Conservation (phyloP, 2,888 invertebrate genomes). For the Taenaris catops region DNA sequence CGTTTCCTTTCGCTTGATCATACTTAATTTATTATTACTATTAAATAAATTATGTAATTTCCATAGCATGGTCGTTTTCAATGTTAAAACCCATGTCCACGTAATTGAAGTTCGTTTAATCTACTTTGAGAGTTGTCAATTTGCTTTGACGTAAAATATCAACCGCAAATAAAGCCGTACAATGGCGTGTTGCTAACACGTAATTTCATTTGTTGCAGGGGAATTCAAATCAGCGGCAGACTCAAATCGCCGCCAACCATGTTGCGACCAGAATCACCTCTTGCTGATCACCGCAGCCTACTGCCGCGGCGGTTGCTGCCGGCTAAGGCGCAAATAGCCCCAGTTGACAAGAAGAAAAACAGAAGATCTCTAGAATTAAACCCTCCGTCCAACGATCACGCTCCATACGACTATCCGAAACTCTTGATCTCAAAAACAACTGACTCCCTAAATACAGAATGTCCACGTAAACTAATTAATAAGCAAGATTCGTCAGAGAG, state of each 20-base stretch:
- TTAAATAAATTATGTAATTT: too few relatives aligned
- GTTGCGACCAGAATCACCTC: slow-evolving; percentile 76
- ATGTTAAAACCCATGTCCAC: too few relatives aligned
- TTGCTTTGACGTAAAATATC: too few relatives aligned
- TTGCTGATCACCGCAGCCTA: slow-evolving; percentile 75
- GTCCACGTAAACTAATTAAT: slow-evolving; percentile 61
- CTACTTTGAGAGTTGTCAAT: too few relatives aligned
- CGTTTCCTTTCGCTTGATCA: too few relatives aligned
- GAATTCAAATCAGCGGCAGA: slow-evolving; percentile 52
- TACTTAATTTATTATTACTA: too few relatives aligned
- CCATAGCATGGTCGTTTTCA: too few relatives aligned
- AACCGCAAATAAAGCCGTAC: too few relatives aligned
- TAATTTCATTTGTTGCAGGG: slow-evolving; percentile 53
- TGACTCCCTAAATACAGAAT: slow-evolving; percentile 69
- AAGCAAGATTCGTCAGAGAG: slow-evolving; percentile 72
- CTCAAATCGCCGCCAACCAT: slow-evolving; percentile 55
- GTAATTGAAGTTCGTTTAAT: too few relatives aligned
- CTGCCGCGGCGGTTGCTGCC: slow-evolving; percentile 68
- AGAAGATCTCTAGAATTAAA: slow-evolving; percentile 72
- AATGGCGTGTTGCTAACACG: too few relatives aligned
- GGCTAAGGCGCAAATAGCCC: slow-evolving; percentile 67
- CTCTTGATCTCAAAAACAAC: slow-evolving; percentile 73
- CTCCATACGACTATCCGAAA: slow-evolving; percentile 67
- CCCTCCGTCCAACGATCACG: slow-evolving; percentile 54
- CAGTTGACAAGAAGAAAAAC: slow-evolving; percentile 67